These are phyloP conservation scores for Notamacropus eugenii DNA, from an alignment of 2,797 vertebrate species.

Conservation along the genomic window DNA sequence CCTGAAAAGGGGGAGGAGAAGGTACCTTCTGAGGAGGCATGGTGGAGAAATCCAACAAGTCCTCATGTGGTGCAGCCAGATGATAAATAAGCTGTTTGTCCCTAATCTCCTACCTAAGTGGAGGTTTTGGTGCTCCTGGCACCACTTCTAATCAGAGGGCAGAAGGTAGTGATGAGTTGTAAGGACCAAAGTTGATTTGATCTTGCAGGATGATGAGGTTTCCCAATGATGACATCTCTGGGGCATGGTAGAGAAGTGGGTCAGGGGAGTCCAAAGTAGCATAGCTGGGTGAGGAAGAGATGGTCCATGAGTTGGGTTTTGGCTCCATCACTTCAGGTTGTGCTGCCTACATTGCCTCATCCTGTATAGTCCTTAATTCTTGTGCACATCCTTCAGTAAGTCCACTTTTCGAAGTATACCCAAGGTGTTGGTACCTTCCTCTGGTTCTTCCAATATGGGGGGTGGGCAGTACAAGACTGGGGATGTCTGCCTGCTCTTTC, in stretches of 20 bases:
- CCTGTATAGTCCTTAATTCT: background rate
- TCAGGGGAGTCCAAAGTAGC: background rate
- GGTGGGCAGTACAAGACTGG: background rate
- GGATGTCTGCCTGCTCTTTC: background rate
- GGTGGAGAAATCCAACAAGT: background rate
- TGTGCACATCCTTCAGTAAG: background rate
- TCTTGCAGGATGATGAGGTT: background rate
- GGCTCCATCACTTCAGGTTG: background rate
- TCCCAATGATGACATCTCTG: background rate
- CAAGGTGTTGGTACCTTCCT: background rate
- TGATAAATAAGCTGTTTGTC: background rate
- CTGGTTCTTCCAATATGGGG: background rate
- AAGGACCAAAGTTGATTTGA: background rate
- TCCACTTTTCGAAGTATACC: background rate
- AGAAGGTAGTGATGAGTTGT: background rate
- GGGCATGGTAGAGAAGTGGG: background rate
- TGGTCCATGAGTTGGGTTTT: background rate
- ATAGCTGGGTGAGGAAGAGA: background rate
- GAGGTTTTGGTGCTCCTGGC: background rate
- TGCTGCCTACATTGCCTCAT: background rate
- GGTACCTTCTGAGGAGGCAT: background rate
- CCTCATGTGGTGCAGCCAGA: background rate
- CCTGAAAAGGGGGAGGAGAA: background rate
- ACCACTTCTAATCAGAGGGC: background rate
- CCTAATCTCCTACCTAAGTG: background rate